Conservation (phyloP, 1,140 invertebrate genomes). For the Agrypnia vestita region DNA sequence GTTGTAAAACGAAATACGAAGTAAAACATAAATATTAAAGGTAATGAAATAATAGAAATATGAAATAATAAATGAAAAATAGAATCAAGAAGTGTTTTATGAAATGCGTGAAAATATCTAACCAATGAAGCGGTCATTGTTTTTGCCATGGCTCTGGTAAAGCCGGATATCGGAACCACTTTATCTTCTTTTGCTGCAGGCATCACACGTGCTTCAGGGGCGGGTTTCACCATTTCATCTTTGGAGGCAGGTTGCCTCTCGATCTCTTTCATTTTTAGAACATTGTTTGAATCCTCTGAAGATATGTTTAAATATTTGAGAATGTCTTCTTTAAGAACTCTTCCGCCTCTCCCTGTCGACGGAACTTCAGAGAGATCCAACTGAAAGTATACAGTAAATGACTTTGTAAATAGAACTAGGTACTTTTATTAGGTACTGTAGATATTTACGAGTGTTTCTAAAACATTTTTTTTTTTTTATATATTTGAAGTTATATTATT, state of each 20-base stretch:
- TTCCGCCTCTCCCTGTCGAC: slow-evolving; percentile 91
- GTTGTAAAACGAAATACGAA: not conserved
- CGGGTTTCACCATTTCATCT: not conserved
- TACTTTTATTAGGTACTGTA: too few species aligned
- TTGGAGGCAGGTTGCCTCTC: slow-evolving; percentile 57
- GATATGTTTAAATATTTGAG: slow-evolving; percentile 81
- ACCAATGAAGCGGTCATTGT: slow-evolving; percentile 94
- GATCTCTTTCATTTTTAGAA: slow-evolving; percentile 59
- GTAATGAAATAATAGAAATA: too few species aligned
- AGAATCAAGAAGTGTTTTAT: too few species aligned
- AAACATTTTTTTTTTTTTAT: too few species aligned
- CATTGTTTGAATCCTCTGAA: slow-evolving; percentile 67
- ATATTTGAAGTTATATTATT: too few species aligned
- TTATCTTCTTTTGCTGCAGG: slow-evolving; percentile 64
- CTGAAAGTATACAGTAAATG: slow-evolving; percentile 65
- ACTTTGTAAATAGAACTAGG: too few species aligned
- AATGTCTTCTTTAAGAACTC: slow-evolving; percentile 97
- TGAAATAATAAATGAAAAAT: too few species aligned
- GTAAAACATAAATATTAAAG: not conserved
- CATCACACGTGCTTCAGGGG: not conserved
- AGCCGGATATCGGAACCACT: slow-evolving; percentile 78
- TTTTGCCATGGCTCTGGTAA: slow-evolving; percentile 94
- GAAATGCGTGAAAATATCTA: slow-evolving; percentile 61
- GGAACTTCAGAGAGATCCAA: slow-evolving; percentile 84
- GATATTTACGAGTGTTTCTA: too few species aligned